phyloP scores from a whole-genome alignment of 2,888 invertebrate genomes.

The Hesperia comma region DNA sequence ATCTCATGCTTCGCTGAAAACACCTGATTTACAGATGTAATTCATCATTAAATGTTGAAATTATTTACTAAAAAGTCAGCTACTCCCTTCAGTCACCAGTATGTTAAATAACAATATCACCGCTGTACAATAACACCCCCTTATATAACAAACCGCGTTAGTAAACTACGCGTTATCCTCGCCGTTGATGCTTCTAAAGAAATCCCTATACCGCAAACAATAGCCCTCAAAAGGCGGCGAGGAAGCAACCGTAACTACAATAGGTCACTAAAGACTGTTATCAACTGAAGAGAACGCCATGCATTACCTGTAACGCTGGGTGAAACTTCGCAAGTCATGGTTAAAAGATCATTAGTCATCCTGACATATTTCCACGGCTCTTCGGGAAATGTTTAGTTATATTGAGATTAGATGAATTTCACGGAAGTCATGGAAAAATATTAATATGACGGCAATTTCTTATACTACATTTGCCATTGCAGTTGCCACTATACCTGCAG shows the following conservation, averaged over 20 bases:
- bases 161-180: slow-evolving; percentile 4
- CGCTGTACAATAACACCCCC: neutral
- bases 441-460: neutral
- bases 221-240: slow-evolving; percentile 20
- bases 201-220: slow-evolving; percentile 21
- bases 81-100: neutral
- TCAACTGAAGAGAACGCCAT: slow-evolving; percentile 49
- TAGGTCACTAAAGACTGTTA: slow-evolving; percentile 50
- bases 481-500: no score
- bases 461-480: neutral
- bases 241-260: slow-evolving; percentile 42
- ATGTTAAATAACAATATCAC: slow-evolving; percentile 3
- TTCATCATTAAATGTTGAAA: no score
- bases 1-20: no score
- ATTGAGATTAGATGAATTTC: slow-evolving; percentile 26
- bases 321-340: slow-evolving; percentile 64
- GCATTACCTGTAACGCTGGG: slow-evolving; percentile 19
- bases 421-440: neutral
- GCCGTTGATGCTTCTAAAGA: slow-evolving; percentile 7
- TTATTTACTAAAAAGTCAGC: no score
- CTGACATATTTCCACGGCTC: slow-evolving; percentile 25
- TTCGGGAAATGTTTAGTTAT: slow-evolving; percentile 25
- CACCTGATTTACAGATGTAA: no score
- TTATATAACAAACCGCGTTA: neutral
- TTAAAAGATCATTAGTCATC: slow-evolving; percentile 65